These are phyloP conservation scores for Ostrea denselamellosa DNA, from an alignment of 1,140 invertebrate species.

Conservation along the genomic window DNA sequence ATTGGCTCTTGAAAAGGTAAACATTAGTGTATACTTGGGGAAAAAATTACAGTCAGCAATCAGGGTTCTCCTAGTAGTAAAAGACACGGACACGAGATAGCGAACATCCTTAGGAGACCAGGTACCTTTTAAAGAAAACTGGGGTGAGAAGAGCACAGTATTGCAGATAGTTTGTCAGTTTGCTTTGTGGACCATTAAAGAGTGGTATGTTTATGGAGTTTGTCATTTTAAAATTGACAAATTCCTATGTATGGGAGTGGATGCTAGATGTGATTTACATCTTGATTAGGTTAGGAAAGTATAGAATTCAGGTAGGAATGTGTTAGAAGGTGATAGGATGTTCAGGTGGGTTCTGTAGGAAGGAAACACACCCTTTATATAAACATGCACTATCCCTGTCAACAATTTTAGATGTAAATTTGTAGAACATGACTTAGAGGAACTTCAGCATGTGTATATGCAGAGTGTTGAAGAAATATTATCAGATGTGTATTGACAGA, in stretches of 20 bases:
- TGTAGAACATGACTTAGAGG: too few species aligned
- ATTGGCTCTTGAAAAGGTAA: background rate
- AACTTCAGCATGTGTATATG: too few species aligned
- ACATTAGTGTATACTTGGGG: background rate
- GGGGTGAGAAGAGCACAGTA: background rate
- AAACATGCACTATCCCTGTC: background rate
- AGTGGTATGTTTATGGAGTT: slow-evolving; percentile 17
- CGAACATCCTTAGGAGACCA: background rate
- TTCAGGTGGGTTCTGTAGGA: background rate
- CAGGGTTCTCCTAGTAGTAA: slow-evolving; percentile 2
- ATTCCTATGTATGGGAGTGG: slow-evolving; percentile 15
- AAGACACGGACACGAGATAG: slow-evolving; percentile 21
- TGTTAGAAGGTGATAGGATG: background rate
- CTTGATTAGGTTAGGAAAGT: background rate
- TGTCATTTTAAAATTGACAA: background rate
- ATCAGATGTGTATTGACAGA: too few species aligned
- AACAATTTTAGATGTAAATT: too few species aligned
- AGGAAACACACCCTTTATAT: background rate
- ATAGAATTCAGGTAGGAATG: background rate
- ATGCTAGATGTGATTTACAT: background rate
- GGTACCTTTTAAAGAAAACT: background rate
- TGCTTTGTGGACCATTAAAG: slow-evolving; percentile 7
- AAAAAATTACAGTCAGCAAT: background rate
- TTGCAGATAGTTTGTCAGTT: background rate
- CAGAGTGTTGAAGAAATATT: too few species aligned